Conservation (phyloP, 2,888 invertebrate genomes). For the Plagodis pulveraria region DNA sequence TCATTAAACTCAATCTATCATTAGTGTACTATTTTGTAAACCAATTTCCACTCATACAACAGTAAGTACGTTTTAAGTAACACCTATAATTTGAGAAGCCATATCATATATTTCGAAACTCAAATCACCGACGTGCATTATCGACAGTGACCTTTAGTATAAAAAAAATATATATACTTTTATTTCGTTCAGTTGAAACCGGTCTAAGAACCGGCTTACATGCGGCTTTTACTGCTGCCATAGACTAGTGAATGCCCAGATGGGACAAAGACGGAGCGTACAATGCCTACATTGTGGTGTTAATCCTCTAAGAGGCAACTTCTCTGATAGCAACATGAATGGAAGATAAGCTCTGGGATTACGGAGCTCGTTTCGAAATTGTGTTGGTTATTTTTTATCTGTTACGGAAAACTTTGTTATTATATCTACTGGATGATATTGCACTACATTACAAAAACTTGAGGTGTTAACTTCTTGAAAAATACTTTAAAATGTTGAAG, state of each 20-base stretch:
- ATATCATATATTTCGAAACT: constrained; percentile 36
- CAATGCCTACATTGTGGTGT: constrained; percentile 32
- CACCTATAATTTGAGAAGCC: constrained; percentile 41
- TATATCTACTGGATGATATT: background rate
- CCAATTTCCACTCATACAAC: constrained; percentile 34
- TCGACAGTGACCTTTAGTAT: constrained; percentile 53
- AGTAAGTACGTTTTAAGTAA: constrained; percentile 36
- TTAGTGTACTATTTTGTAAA: constrained; percentile 31
- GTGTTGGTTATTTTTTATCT: constrained; percentile 15
- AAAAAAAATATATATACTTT: constrained; percentile 41
- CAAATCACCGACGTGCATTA: constrained; percentile 43
- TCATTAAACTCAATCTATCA: constrained; percentile 36
- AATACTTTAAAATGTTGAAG: no score
- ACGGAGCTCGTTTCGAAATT: constrained; percentile 22
- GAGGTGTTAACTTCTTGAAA: no score
- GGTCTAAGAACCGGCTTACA: constrained; percentile 40
- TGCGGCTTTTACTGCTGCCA: constrained; percentile 37
- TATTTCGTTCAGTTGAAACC: constrained; percentile 49
- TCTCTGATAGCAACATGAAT: constrained; percentile 28
- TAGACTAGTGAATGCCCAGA: constrained; percentile 33
- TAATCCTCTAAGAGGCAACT: constrained; percentile 31
- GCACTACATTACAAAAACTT: background rate
- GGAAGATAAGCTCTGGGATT: constrained; percentile 27
- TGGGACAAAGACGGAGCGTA: constrained; percentile 27
- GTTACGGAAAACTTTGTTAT: constrained; percentile 2